phyloP scores from a whole-genome alignment of 2,888 invertebrate species.

The Lepidochitona cinerea region DNA sequence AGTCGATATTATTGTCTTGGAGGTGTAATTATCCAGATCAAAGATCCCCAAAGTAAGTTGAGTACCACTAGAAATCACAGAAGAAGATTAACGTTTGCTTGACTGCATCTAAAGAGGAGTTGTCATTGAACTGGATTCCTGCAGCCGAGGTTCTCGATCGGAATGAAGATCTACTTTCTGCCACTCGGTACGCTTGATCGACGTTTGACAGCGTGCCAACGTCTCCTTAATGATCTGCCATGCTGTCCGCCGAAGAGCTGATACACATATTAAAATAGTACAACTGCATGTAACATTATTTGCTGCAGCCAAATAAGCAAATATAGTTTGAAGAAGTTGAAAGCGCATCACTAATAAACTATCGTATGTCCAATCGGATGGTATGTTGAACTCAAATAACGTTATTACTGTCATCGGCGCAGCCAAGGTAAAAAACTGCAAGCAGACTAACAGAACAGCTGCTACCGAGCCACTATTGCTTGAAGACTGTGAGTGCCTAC shows the following conservation, averaged over 20 bases:
- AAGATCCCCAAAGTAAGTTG: too few species aligned
- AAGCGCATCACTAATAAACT: neutral
- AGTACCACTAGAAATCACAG: too few species aligned
- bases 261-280: neutral
- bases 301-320: neutral
- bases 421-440: neutral
- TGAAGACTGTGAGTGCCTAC: neutral
- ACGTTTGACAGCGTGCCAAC: neutral
- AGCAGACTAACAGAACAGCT: neutral
- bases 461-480: neutral
- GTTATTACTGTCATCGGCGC: conserved; percentile 1
- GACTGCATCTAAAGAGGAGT: conserved; percentile 2
- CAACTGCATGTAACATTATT: neutral
- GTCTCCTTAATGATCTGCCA: neutral
- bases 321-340: neutral
- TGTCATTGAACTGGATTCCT: neutral
- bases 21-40: too few species aligned
- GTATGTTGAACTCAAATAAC: neutral
- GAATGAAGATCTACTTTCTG: neutral
- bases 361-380: neutral
- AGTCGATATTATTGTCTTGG: too few species aligned
- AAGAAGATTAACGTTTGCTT: too few species aligned
- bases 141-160: neutral
- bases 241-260: neutral
- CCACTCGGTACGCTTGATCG: neutral